Evolutionary conservation across 2,113 vertebrate genomes (phyloP), one percentile per base, ranked within the genome.

Genomic region (Tragelaphus scriptus): DNA sequence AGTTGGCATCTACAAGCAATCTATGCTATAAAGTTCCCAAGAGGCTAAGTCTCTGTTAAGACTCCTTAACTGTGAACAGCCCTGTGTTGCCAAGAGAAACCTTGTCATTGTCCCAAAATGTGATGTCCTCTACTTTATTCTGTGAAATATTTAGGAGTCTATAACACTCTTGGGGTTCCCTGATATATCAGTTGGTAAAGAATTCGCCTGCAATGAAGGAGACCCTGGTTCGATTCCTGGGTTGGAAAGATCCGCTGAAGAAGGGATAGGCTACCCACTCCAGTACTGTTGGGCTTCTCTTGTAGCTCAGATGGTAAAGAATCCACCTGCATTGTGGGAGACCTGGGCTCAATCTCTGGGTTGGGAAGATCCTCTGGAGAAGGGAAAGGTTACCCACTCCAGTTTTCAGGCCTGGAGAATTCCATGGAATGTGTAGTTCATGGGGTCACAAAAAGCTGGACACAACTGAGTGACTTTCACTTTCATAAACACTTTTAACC

Each of bases 101-200:
- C 15, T 53, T 84, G 59, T 44, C n/a, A 49, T 71, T 94, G 32
- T 19, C 55, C 82, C 32, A 53, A 85, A 88, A 23, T 87, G 40
- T 85, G 47, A 93, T 53, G 7, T 53, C 32, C 25, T 88, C 40
- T 88, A 23, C 16, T 93, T 63, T 71, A 88, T 47, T 71, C 10
- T 85, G 49, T 7, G 87, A 94, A 98, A 95, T 71, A 85, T 68
- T 90, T 85, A 96, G 80, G 23, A 56, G 15, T 91, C 26, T 77
- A 71, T 63, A 80, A 90, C 21, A 88, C 53, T 94, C 85, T 44
- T 59, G 81, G 65, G n/a, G 10, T 71, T 71, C 68, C n/a, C n/a
- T 71, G n/a, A 71, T 40, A 40, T 71, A 19, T 75, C 68, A 75
- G 36, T 40, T 75, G 19, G 36, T 75, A 25, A 75, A 75, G 68